Evolutionary conservation across 2,888 invertebrate genomes (phyloP).

Genomic region (Hyalella azteca): DNA sequence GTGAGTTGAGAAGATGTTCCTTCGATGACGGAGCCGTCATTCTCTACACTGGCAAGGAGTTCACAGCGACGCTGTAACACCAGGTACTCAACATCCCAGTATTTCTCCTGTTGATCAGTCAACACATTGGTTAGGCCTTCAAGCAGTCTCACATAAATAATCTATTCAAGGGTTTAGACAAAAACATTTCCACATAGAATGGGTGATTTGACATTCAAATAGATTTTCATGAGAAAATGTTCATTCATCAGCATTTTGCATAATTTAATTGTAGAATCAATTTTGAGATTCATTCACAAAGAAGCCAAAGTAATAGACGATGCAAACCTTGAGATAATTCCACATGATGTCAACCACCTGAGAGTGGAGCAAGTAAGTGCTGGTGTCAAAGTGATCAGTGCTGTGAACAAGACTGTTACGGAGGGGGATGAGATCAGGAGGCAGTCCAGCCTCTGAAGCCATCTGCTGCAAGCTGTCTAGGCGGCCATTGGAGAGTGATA

Average conservation of each 20-base stretch:
- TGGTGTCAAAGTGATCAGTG: not conserved
- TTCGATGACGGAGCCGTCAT: not conserved
- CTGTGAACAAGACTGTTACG: constrained; percentile 8
- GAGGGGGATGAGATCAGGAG: not conserved
- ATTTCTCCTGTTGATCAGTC: not conserved
- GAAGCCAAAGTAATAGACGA: too few relatives aligned
- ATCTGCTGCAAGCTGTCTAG: not conserved
- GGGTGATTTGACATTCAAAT: too few relatives aligned
- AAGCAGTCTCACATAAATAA: too few relatives aligned
- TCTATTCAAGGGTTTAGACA: too few relatives aligned
- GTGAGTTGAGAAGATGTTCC: not conserved
- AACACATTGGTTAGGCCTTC: too few relatives aligned
- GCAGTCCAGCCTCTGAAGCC: not conserved
- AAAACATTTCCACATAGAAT: too few relatives aligned
- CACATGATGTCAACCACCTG: not conserved
- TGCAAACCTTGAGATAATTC: not conserved
- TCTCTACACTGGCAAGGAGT: not conserved
- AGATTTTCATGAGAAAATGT: too few relatives aligned
- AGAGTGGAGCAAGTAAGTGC: not conserved
- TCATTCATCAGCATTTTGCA: too few relatives aligned
- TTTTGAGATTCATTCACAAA: too few relatives aligned
- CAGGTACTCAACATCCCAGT: constrained; percentile 1
- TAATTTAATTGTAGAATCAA: too few relatives aligned
- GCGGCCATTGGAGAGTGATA: not conserved
- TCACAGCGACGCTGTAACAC: not conserved